phyloP scores from a whole-genome alignment of 2,113 vertebrate genomes.

The Myotis lucifugus region DNA sequence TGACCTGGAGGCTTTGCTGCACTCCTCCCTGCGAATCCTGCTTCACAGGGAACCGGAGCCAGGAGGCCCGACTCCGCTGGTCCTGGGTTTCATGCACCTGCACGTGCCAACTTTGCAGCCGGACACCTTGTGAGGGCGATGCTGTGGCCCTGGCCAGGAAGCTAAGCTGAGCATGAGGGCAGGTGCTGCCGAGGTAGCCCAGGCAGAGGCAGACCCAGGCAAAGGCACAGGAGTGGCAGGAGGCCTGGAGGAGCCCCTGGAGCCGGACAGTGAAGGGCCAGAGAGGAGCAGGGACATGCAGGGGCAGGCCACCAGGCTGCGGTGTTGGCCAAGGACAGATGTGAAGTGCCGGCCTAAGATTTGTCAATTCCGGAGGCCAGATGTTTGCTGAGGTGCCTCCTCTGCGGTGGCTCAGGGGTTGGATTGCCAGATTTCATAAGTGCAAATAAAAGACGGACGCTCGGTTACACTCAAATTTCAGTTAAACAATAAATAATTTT shows the following conservation, averaged over 20 bases:
- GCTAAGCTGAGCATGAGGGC: accelerated
- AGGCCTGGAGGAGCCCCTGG: background rate
- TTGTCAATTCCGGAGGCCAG: background rate
- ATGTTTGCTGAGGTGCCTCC: background rate
- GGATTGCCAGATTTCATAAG: background rate
- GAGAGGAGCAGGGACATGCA: accelerated
- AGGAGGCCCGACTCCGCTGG: accelerated
- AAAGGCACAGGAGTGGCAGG: background rate
- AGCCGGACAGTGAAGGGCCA: background rate
- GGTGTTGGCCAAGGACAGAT: background rate
- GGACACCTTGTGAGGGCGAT: accelerated
- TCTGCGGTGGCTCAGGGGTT: background rate
- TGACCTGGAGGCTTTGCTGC: background rate
- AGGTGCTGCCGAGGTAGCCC: accelerated
- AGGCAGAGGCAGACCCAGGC: too few relatives aligned
- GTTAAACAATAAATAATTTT: background rate
- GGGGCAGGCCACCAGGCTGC: background rate
- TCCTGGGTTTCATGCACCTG: too few relatives aligned
- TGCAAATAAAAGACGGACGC: background rate
- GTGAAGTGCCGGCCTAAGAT: background rate
- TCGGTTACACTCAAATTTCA: background rate
- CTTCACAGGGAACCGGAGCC: background rate
- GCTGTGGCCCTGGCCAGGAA: background rate
- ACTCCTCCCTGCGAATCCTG: background rate
- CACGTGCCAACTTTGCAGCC: accelerated